phyloP scores from a whole-genome alignment of 2,797 vertebrate species.

The Parambassis ranga region DNA sequence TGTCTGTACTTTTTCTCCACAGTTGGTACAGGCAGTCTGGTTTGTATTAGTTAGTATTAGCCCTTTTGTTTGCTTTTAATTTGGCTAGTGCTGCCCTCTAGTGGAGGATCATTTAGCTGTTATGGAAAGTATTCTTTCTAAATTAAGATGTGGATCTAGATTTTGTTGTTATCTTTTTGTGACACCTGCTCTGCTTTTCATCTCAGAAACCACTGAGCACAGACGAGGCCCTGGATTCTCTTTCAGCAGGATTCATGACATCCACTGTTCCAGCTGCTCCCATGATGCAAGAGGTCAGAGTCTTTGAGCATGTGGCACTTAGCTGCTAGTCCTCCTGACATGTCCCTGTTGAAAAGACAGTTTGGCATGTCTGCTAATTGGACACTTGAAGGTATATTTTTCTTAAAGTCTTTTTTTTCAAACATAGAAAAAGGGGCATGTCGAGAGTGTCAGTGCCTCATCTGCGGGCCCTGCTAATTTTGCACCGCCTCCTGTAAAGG shows the following conservation, averaged over 20 bases:
- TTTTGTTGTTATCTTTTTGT: background rate
- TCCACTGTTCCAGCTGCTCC: conserved; percentile 41
- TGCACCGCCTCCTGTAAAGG: conserved; percentile 59
- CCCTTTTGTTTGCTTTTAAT: conserved; percentile 17
- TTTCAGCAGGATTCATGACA: conserved; percentile 68
- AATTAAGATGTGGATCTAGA: background rate
- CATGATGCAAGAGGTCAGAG: conserved; percentile 57
- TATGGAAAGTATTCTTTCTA: background rate
- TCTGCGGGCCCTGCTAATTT: conserved; percentile 58
- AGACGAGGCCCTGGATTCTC: conserved; percentile 74
- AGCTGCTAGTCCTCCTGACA: background rate
- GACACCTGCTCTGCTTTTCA: background rate
- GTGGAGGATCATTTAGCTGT: conserved; percentile 45
- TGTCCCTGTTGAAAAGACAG: background rate
- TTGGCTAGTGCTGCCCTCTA: conserved; percentile 56
- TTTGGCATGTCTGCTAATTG: background rate
- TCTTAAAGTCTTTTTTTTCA: background rate
- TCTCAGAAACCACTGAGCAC: conserved; percentile 73
- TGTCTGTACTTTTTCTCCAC: conserved; percentile 70
- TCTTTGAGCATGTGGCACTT: conserved; percentile 2
- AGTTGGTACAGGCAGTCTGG: conserved; percentile 42
- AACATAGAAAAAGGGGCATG: conserved; percentile 36
- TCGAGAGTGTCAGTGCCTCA: conserved; percentile 26
- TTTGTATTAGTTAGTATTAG: conserved; percentile 50
- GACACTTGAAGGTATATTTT: no score